Conservation (phyloP, 2,113 vertebrate species). For the Hylia prasina region DNA sequence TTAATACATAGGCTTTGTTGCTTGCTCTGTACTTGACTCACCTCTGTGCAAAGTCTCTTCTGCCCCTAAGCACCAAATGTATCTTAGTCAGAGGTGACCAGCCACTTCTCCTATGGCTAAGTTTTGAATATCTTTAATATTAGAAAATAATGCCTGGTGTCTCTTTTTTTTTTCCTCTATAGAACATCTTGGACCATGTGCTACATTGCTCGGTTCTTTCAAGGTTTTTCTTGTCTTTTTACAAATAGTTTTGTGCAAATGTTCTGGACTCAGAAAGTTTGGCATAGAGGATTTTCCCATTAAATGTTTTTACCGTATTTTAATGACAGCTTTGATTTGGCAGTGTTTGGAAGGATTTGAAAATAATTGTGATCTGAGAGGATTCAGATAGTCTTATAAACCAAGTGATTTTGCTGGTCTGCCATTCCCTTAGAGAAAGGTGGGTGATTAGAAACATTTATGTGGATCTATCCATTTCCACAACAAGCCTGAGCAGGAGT, state of each 20-base stretch:
- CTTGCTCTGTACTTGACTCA: not conserved
- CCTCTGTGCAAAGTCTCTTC: not conserved
- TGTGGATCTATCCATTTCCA: not conserved
- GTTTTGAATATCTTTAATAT: not conserved
- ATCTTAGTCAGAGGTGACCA: not conserved
- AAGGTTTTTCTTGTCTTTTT: not conserved
- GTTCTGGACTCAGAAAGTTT: not conserved
- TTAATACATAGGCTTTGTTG: not conserved
- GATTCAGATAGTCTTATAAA: not conserved
- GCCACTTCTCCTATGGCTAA: not conserved
- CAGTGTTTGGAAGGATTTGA: not conserved
- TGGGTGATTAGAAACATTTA: not conserved
- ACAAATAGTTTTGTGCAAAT: not conserved
- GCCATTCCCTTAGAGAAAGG: not conserved
- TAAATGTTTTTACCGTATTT: not conserved
- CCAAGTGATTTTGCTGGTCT: not conserved
- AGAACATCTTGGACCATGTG: not conserved
- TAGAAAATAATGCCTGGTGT: not conserved
- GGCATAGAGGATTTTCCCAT: not conserved
- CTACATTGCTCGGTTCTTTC: not conserved
- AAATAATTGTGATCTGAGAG: not conserved
- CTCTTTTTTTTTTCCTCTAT: not conserved
- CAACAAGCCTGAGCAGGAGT: not conserved
- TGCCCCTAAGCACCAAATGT: not conserved
- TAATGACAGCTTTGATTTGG: not conserved